These are phyloP conservation scores for Astyanax mexicanus DNA, from an alignment of 2,797 vertebrate species.

Conservation along the genomic window DNA sequence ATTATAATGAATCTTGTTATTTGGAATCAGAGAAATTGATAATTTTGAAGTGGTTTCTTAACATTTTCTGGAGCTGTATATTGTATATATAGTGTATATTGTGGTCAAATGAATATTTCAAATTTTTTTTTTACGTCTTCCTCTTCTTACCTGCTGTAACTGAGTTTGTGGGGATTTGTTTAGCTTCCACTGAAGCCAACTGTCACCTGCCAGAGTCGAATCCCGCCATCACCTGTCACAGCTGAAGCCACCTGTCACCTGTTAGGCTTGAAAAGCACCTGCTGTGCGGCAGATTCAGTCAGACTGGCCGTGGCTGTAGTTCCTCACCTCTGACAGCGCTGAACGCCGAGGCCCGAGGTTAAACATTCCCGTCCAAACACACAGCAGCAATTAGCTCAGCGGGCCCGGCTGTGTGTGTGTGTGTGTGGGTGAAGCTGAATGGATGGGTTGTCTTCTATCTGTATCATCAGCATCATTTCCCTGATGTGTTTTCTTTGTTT, in stretches of 20 bases:
- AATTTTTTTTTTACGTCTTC: neutral
- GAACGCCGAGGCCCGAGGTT: conserved; percentile 10
- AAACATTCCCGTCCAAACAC: neutral
- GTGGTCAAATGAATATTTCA: neutral
- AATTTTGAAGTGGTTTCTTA: no score
- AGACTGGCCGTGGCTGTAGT: neutral
- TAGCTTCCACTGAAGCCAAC: neutral
- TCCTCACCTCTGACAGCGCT: neutral
- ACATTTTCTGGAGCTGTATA: no score
- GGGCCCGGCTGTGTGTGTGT: conserved; percentile 9
- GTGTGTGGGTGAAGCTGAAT: neutral
- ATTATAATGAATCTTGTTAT: no score
- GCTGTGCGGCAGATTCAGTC: neutral
- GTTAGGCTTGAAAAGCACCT: neutral
- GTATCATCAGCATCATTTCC: no score
- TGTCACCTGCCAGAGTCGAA: neutral
- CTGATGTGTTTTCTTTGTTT: neutral
- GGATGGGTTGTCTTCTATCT: no score
- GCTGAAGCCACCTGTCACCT: neutral
- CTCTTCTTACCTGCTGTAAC: neutral
- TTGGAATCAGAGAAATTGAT: no score
- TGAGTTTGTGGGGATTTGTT: neutral
- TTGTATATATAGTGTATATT: neutral
- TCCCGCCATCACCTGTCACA: conserved; percentile 1
- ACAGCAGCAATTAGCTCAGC: conserved; percentile 1